Evolutionary conservation across 1,140 invertebrate species (phyloP).

Genomic region (Drosophila kepulauana): DNA sequence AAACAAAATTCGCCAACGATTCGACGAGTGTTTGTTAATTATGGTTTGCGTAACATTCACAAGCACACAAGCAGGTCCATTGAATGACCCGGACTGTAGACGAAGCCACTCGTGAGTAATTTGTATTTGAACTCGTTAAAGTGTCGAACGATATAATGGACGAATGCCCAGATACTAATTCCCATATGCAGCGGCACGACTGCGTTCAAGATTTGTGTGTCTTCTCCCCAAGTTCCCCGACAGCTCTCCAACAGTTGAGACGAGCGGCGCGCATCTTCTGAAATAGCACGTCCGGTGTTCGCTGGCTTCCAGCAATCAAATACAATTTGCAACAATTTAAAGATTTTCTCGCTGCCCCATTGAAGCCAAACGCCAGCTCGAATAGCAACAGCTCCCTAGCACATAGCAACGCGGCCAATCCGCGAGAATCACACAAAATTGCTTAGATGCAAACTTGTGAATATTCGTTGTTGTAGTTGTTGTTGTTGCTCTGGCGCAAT

Average conservation of each 20-base stretch:
- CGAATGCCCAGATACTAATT: constrained; percentile 57
- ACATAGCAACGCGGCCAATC: constrained; percentile 29
- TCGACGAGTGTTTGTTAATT: constrained; percentile 77
- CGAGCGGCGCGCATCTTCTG: constrained; percentile 46
- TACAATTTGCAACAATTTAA: constrained; percentile 82
- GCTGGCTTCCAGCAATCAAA: constrained; percentile 53
- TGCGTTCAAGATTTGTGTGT: constrained; percentile 42
- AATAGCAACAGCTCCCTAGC: constrained; percentile 37
- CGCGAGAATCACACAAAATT: constrained; percentile 50
- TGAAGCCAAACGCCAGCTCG: constrained; percentile 69
- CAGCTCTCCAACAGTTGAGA: background rate
- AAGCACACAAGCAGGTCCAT: constrained; percentile 25
- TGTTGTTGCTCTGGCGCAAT: constrained; percentile 38
- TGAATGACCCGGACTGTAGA: constrained; percentile 20
- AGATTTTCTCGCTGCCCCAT: constrained; percentile 59
- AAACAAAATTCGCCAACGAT: constrained; percentile 67
- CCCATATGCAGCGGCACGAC: constrained; percentile 76
- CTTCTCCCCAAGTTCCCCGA: constrained; percentile 19
- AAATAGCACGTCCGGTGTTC: constrained; percentile 68
- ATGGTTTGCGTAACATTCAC: constrained; percentile 77
- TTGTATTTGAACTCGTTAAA: constrained; percentile 80
- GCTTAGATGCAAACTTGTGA: constrained; percentile 50
- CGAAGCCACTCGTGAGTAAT: constrained; percentile 65
- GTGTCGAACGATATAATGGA: constrained; percentile 71
- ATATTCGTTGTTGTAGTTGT: constrained; percentile 13